phyloP scores from a whole-genome alignment of 2,113 vertebrate species.

The Cyanoliseus patagonus region DNA sequence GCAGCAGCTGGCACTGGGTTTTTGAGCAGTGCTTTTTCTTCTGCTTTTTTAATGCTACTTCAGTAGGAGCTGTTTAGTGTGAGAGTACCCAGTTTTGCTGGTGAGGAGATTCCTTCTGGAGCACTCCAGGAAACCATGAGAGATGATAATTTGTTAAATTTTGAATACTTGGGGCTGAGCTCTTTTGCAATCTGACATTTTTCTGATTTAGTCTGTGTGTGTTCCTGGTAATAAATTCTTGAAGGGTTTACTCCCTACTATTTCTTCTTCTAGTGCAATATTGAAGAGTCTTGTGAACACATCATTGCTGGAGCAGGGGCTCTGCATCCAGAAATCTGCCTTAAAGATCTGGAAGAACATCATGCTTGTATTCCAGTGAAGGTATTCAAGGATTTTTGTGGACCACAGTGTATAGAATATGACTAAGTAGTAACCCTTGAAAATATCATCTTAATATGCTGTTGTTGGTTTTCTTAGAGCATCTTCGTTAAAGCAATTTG shows the following conservation, averaged over 20 bases:
- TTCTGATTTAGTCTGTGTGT: not conserved
- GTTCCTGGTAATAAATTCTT: not conserved
- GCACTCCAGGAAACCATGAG: not conserved
- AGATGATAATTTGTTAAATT: not conserved
- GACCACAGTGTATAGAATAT: not conserved
- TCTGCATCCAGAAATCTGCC: constrained; percentile 72
- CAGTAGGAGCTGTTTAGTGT: not conserved
- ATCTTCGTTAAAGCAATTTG: not conserved
- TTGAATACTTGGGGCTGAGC: not conserved
- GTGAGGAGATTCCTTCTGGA: not conserved
- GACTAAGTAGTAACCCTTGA: not conserved
- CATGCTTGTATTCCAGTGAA: constrained; percentile 72
- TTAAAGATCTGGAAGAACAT: constrained; percentile 73
- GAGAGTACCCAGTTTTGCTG: not conserved
- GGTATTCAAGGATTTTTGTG: not conserved
- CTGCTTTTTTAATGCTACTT: not conserved
- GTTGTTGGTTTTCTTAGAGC: not conserved
- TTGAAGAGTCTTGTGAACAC: constrained; percentile 68
- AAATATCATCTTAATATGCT: not conserved
- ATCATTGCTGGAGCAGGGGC: constrained; percentile 69
- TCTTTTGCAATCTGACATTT: not conserved
- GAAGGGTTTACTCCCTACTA: not conserved
- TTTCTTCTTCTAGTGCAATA: not conserved
- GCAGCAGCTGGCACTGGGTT: not conserved
- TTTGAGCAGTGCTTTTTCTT: not conserved